Evolutionary conservation across 2,888 invertebrate species (phyloP).

Genomic region (Drosophila colorata): DNA sequence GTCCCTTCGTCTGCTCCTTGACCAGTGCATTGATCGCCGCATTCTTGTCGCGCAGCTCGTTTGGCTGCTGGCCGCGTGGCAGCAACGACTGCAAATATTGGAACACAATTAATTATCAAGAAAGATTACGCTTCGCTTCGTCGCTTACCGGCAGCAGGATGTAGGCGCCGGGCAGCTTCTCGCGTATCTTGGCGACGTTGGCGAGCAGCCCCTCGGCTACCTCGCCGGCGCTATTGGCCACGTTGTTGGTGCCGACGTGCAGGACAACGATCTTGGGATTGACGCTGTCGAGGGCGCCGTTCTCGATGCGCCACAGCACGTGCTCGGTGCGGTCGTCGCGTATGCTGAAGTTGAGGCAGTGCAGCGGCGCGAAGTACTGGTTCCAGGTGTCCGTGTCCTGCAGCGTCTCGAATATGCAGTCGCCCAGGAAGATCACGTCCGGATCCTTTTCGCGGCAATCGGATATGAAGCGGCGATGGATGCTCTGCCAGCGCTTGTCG

Average conservation of each 20-base stretch:
- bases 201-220: conserved; percentile 92
- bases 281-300: conserved; percentile 95
- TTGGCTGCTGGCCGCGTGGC: conserved; percentile 94
- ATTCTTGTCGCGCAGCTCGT: conserved; percentile 92
- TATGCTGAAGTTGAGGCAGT: conserved; percentile 94
- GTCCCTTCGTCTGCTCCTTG: conserved; percentile 87
- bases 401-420: conserved; percentile 93
- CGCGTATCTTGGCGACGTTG: conserved; percentile 90
- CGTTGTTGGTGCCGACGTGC: conserved; percentile 95
- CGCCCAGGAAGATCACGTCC: conserved; percentile 96
- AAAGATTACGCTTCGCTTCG: background rate
- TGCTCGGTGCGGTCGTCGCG: conserved; percentile 95
- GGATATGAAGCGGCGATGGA: conserved; percentile 92
- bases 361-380: conserved; percentile 95
- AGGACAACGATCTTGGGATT: conserved; percentile 96
- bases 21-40: conserved; percentile 90
- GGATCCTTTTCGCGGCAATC: conserved; percentile 96
- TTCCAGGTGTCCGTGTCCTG: conserved; percentile 95
- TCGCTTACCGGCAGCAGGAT: conserved; percentile 92
- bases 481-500: conserved; percentile 88
- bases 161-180: conserved; percentile 92
- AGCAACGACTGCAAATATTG: conserved; percentile 90
- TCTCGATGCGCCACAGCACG: conserved; percentile 94
- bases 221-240: conserved; percentile 91
- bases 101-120: background rate